These are phyloP conservation scores for Chrysina gloriosa DNA, from an alignment of 2,888 invertebrate species.

Conservation along the genomic window DNA sequence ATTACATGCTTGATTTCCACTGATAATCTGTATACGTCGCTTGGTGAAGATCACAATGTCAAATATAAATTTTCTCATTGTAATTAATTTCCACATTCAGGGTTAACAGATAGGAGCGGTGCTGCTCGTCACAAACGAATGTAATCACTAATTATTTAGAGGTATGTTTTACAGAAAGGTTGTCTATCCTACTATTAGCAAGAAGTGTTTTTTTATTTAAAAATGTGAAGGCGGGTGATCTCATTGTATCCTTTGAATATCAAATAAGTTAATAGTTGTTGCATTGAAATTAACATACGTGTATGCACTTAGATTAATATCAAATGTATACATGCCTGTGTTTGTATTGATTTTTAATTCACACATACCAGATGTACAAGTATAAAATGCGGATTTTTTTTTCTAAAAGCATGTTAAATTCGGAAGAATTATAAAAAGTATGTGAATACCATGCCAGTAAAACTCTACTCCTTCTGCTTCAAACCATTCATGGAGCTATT, in stretches of 20 bases:
- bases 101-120: slow-evolving; percentile 9
- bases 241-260: background rate
- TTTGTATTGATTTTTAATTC: no score
- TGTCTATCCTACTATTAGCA: background rate
- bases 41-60: background rate
- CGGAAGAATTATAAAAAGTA: no score
- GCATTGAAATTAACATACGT: background rate
- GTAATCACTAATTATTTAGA: slow-evolving; percentile 4
- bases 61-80: background rate
- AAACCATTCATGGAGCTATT: no score
- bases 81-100: slow-evolving; percentile 5
- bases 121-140: background rate
- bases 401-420: no score
- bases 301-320: no score
- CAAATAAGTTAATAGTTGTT: background rate
- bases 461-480: no score
- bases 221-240: background rate
- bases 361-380: no score
- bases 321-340: no score
- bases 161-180: slow-evolving; percentile 3
- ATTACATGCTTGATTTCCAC: background rate
- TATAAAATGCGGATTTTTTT: no score
- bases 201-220: background rate
- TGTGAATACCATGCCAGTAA: no score
- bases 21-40: background rate